These are phyloP conservation scores for Octodon degus DNA, from an alignment of 2,113 vertebrate genomes.

Conservation along the genomic window DNA sequence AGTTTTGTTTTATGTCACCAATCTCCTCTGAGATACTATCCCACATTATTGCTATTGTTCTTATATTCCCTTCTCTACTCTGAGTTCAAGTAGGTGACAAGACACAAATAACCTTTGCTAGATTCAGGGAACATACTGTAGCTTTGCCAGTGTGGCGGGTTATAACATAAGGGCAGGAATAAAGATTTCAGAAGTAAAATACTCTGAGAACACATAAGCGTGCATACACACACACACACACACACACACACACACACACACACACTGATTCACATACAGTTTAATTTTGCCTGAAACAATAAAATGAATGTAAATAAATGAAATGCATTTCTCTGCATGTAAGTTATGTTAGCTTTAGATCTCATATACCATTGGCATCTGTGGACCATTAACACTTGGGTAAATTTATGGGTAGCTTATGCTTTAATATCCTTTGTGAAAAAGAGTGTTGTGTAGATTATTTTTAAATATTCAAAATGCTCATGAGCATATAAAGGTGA, in stretches of 20 bases:
- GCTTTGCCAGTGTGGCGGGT: background rate
- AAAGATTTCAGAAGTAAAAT: constrained; percentile 37
- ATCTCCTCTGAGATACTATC: background rate
- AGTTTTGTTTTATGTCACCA: background rate
- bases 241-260: background rate
- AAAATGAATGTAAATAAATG: constrained; percentile 14
- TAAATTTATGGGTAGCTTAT: background rate
- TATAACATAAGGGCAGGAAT: constrained; percentile 22
- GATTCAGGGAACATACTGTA: background rate
- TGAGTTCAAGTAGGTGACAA: background rate
- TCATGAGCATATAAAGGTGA: background rate
- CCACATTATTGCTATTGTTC: background rate
- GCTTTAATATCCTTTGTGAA: background rate
- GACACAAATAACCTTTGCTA: constrained; percentile 10
- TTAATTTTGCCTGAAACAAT: constrained; percentile 43
- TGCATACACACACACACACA: background rate
- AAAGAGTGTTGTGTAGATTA: background rate
- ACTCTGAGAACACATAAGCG: background rate
- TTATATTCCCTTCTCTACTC: background rate
- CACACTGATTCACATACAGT: background rate
- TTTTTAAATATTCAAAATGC: background rate
- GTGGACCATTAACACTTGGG: background rate
- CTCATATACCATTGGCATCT: background rate
- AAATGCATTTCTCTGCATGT: background rate
- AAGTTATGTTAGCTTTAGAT: background rate